A percentile compares a stretch with the other conserved stretches of the same genome.
Evolutionary conservation across 2,888 invertebrate species (phyloP).

Genomic region (Hemistola chrysoprasaria): DNA sequence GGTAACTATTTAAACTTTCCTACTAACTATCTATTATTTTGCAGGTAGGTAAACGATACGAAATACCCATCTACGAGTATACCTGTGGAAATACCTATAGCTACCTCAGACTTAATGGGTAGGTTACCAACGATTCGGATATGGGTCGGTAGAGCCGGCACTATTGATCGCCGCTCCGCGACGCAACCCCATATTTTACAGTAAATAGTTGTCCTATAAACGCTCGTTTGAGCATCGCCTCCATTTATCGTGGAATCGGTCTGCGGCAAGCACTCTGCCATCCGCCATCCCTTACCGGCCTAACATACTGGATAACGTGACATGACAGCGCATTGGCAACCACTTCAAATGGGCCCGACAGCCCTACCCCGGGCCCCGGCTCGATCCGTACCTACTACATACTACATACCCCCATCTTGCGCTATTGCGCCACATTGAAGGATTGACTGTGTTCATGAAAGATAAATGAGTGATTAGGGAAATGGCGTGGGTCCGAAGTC

Average conservation of each 20-base stretch:
- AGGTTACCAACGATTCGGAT: slow-evolving; percentile 33
- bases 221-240: slow-evolving; percentile 46
- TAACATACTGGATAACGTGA: slow-evolving; percentile 54
- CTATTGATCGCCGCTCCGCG: slow-evolving; percentile 41
- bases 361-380: slow-evolving; percentile 10
- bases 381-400: too few relatives aligned
- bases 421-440: slow-evolving; percentile 23
- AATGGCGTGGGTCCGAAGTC: slow-evolving; percentile 18
- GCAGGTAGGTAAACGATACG: too few relatives aligned
- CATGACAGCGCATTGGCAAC: slow-evolving; percentile 46
- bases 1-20: too few relatives aligned
- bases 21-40: too few relatives aligned
- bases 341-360: slow-evolving; percentile 34
- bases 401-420: slow-evolving; percentile 33
- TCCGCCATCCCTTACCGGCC: slow-evolving; percentile 48
- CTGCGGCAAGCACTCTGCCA: slow-evolving; percentile 35
- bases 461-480: slow-evolving; percentile 24
- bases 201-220: slow-evolving; percentile 53
- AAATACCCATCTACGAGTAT: too few relatives aligned
- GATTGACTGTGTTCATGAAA: slow-evolving; percentile 20
- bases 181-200: slow-evolving; percentile 51
- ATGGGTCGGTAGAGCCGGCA: slow-evolving; percentile 36
- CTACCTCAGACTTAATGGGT: slow-evolving; percentile 11
- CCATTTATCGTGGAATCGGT: slow-evolving; percentile 51
- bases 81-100: too few relatives aligned